A percentile compares a stretch with the other conserved stretches of the same genome.
Conservation (phyloP, 2,113 vertebrate genomes). For the Castor canadensis region DNA sequence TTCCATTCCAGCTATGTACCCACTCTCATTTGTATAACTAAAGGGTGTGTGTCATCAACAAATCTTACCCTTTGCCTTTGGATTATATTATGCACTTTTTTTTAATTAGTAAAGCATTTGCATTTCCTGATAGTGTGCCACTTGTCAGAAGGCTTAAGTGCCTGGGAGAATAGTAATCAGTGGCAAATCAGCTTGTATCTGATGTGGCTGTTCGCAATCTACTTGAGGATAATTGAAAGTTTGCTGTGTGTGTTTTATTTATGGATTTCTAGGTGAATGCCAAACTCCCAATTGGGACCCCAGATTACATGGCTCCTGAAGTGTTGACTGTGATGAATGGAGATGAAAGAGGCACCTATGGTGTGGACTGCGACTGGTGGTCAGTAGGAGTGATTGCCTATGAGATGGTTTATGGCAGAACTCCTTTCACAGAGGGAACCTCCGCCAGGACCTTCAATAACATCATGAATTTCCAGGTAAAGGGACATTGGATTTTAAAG, state of each 20-base stretch:
- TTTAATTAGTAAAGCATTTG: conserved; percentile 33
- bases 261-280: conserved; percentile 83
- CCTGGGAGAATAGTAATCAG: conserved; percentile 43
- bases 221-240: conserved; percentile 43
- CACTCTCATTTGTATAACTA: not conserved
- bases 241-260: conserved; percentile 32
- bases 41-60: not conserved
- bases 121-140: conserved; percentile 29
- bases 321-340: conserved; percentile 87
- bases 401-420: conserved; percentile 94
- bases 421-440: conserved; percentile 93
- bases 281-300: conserved; percentile 90
- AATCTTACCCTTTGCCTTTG: conserved; percentile 25
- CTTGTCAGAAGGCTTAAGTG: conserved; percentile 53
- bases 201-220: not conserved
- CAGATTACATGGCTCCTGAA: conserved; percentile 96
- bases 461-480: conserved; percentile 96
- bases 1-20: not conserved
- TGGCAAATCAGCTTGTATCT: conserved; percentile 23
- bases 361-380: conserved; percentile 97
- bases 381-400: conserved; percentile 95
- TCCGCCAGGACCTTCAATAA: conserved; percentile 93
- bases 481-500: not conserved
- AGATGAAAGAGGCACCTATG: conserved; percentile 85
- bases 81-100: not conserved